Base-by-base conservation (phyloP, 2,888 invertebrate genomes). In the Diaperis boleti region DNA sequence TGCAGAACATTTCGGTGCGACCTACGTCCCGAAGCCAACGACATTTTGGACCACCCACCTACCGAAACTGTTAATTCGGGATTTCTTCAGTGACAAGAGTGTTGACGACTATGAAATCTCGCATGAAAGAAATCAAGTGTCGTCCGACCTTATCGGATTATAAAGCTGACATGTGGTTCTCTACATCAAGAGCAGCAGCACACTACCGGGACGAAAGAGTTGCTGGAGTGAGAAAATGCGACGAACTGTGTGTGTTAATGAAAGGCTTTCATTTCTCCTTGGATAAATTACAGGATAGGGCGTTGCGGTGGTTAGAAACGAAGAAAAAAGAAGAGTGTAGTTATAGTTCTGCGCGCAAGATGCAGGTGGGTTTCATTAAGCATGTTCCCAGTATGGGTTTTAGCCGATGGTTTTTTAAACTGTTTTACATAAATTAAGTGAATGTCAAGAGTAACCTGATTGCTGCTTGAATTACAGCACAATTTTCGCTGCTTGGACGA, bases 271-370 rank as follows among this genome's bases (percentile, higher is more conserved):
- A 47, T 29, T 31, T 47, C n/a, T n/a, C 15, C 31, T 13, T 31
- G n/a, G 35, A 49, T 35, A 35, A 35, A 49, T 49, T 49, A 15
- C 33, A 35, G 49, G 49, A 49, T 35, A 15, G 31, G 49, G 35
- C 49, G 49, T 3, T 49, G 35, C 49, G 31, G 22, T 42, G 13
- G 14, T 42, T 42, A 26, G 8, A 26, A 26, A 26, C 20, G 20
- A 6, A 20, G 20, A 20, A 20, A 20, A 20, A 20, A 3, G n/a
- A 26, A 5, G n/a, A 26, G 6, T 20, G 20, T 20, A 20, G 20
- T 20, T 20, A 20, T 20, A 26, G 26, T 26, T 26, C n/a, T 26
- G n/a, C n/a, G 26, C 26, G n/a, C 1, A n/a, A 26, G 26, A n/a
- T 26, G 26, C 26, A 26, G 26, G 26, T 26, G 26, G 26, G 3